Base-by-base conservation (phyloP, 2,888 invertebrate species). In the Scaptomyza polygonia region DNA sequence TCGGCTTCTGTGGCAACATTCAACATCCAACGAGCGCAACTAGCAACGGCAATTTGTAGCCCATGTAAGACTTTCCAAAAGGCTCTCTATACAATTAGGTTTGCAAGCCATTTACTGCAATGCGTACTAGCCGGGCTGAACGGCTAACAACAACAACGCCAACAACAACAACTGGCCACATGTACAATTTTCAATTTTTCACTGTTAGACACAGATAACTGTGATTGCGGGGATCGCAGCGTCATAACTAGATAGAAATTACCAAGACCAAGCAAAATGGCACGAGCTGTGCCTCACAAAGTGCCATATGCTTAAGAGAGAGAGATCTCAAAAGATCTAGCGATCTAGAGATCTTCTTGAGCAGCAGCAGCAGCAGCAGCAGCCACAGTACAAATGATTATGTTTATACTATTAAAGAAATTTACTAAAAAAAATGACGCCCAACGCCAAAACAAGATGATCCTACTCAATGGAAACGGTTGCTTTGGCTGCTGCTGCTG, bases 331-430 rank as follows among this genome's bases (percentile, higher is more conserved):
- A 3, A 3, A 1, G 21, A 21, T 54, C 45, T 30, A 32, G 14
- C 6, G 58, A 61, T 14, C 45, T 25, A 11, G 25, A 48, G 39
- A 47, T 57, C 52, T 47, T 59, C 55, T 47, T 70, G 49, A 44
- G 65, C 72, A 80, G 86, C 88, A 86, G 84, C 83, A 47, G 47
- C 45, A n/a, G 27, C 43, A 47, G 66, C 78, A 81, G 86, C 88
- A 83, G 84, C 83, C 70, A 69, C 49, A 81, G 66, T 70, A 86
- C 80, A 88, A 90, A 90, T 90, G 87, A 89, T 90, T 89, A 87
- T 90, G 83, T 89, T 90, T 90, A 90, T 86, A 84, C 81, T 85
- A 86, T 90, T 90, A 89, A 90, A 90, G 89, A 85, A 90, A 90
- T 90, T 90, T 90, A 86, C 81, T 77, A 79, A 71, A 88, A 36